Evolutionary conservation across 2,113 vertebrate genomes (phyloP), one percentile per base, ranked within the genome.

Genomic region (Gasterosteus nipponicus): DNA sequence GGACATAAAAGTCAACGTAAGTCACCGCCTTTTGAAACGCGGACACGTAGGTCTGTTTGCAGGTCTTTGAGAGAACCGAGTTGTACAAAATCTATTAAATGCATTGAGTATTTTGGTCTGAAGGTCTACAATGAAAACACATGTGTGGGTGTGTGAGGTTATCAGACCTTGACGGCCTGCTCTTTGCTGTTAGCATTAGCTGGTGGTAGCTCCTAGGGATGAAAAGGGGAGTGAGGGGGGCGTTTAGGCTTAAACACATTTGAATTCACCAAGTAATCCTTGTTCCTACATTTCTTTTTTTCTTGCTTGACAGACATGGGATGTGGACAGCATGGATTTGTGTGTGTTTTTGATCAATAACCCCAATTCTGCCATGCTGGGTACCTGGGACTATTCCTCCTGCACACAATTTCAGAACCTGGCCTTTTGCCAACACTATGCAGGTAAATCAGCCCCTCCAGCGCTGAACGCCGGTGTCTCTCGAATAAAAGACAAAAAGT

Each of bases 331-430:
- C 44, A 75, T 91, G 74, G 93, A 95, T 60, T 88, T 95, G 39
- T 99, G 98, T 5, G 94, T 92, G 53, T 92, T 95, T 80, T 87
- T 98, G 53, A 89, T 96, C 77, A 97, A 96, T 62, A 91, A 96
- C 83, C 93, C 90, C 12, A 92, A 92, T 66, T 96, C 96, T 4
- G 87, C 92, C 0, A 94, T 96, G 79, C 87, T 95, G 87, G 97
- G 97, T 56, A 96, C 94, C 3, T 99, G 98, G 98, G 96, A 99
- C 92, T 97, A 96, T 82, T 93, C 94, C 59, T 88, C 94, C 71
- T 99, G 98, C 81, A 76, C 84, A 39, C 91, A 96, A 22, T 51
- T 0, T 15, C 93, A 96, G n/a, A 82, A 86, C 78, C 7, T 95
- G 75, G 90, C 91, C 70, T 80, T 98, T 72, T 99, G 98, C 89